phyloP scores from a whole-genome alignment of 2,797 vertebrate species.

The Paramormyrops hopkinsi region DNA sequence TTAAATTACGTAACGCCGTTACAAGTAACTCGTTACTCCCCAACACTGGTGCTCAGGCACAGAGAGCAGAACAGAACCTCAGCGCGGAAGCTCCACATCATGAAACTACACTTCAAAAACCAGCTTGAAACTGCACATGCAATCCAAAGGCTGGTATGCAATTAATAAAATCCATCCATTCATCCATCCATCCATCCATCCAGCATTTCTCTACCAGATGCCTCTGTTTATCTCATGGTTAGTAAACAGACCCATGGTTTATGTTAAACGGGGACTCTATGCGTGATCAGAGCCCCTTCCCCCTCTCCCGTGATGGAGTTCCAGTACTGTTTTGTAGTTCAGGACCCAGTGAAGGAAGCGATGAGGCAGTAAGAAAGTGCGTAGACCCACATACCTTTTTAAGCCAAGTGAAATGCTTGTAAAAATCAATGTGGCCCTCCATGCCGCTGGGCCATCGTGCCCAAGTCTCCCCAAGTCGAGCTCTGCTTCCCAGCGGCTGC shows the following conservation, averaged over 20 bases:
- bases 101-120: not conserved
- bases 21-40: too few relatives aligned
- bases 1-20: too few relatives aligned
- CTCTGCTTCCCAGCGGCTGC: conserved; percentile 41
- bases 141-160: not conserved
- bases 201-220: not conserved
- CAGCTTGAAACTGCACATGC: not conserved
- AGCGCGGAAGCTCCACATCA: not conserved
- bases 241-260: not conserved
- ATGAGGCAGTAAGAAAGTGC: conserved; percentile 37
- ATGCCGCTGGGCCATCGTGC: conserved; percentile 86
- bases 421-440: conserved; percentile 94
- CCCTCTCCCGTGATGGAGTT: conserved; percentile 16
- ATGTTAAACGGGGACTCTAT: not conserved
- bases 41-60: not conserved
- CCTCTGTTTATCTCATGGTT: not conserved
- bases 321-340: not conserved
- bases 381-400: conserved; percentile 77
- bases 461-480: conserved; percentile 53
- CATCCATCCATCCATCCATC: not conserved
- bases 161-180: not conserved
- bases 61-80: not conserved
- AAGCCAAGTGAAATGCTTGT: conserved; percentile 95
- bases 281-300: not conserved
- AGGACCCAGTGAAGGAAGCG: conserved; percentile 15